Percentiles rank a stretch among this genome's conserved stretches.
Conservation (phyloP, 2,113 vertebrate species). For the Xiphophorus couchianus region DNA sequence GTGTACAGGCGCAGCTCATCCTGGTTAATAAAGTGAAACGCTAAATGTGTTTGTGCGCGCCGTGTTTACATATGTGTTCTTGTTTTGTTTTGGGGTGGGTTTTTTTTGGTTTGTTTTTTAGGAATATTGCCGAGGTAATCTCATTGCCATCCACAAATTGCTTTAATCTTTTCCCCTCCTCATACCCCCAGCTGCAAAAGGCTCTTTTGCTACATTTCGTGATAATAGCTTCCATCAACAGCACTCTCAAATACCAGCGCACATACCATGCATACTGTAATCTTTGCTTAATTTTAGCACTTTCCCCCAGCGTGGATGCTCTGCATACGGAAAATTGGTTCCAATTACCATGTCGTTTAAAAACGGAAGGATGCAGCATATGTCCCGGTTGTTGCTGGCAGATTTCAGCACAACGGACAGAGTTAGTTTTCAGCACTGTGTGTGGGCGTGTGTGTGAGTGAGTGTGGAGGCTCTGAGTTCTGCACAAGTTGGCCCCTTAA, state of each 20-base stretch:
- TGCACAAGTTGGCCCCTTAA: conserved; percentile 44
- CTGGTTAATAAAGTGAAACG: conserved; percentile 2
- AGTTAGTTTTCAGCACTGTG: conserved; percentile 12
- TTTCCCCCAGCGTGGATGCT: conserved; percentile 15
- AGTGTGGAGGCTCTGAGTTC: background rate
- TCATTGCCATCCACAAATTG: conserved; percentile 25
- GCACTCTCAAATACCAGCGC: conserved; percentile 35
- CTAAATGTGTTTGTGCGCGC: background rate
- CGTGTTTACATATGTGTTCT: background rate
- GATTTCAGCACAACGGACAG: conserved; percentile 71
- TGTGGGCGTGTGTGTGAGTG: background rate
- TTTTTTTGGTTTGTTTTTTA: conserved; percentile 1
- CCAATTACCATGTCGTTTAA: conserved; percentile 14
- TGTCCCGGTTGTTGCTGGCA: background rate
- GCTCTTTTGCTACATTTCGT: conserved; percentile 23
- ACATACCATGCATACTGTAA: conserved; percentile 33
- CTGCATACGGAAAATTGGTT: conserved; percentile 39
- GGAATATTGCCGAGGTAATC: conserved; percentile 1
- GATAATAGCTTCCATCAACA: conserved; percentile 52
- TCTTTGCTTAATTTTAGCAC: conserved; percentile 55
- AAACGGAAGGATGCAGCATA: background rate
- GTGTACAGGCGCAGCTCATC: background rate
- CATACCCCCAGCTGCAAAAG: conserved; percentile 25
- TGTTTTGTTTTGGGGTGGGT: background rate
- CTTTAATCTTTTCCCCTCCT: conserved; percentile 21